Conservation (phyloP, 2,797 vertebrate genomes). For the Alectoris magna region DNA sequence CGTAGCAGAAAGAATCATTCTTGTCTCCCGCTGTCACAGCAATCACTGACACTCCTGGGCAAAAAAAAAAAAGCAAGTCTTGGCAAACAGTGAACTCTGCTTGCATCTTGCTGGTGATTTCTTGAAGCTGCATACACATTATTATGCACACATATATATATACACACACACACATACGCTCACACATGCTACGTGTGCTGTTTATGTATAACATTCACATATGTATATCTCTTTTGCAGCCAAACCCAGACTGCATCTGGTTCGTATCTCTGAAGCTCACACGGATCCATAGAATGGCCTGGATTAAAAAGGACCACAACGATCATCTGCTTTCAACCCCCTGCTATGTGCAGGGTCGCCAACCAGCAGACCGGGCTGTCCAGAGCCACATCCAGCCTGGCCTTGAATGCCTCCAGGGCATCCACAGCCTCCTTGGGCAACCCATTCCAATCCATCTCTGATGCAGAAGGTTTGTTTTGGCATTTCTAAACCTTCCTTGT, state of each 20-base stretch:
- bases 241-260: neutral
- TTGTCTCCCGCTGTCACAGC: neutral
- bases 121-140: neutral
- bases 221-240: neutral
- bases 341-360: no score
- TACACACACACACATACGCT: neutral
- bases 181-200: neutral
- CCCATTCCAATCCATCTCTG: neutral
- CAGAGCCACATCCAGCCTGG: no score
- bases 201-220: neutral
- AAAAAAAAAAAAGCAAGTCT: neutral
- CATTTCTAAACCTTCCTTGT: neutral
- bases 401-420: no score
- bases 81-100: neutral
- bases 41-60: neutral
- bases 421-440: no score
- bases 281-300: neutral
- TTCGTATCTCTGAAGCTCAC: neutral
- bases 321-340: no score
- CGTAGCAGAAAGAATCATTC: slow-evolving; percentile 1
- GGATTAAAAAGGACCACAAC: no score
- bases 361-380: no score
- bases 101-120: neutral
- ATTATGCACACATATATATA: neutral
- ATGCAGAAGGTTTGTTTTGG: neutral